Conservation (phyloP, 2,113 vertebrate genomes). For the Clinocottus analis region DNA sequence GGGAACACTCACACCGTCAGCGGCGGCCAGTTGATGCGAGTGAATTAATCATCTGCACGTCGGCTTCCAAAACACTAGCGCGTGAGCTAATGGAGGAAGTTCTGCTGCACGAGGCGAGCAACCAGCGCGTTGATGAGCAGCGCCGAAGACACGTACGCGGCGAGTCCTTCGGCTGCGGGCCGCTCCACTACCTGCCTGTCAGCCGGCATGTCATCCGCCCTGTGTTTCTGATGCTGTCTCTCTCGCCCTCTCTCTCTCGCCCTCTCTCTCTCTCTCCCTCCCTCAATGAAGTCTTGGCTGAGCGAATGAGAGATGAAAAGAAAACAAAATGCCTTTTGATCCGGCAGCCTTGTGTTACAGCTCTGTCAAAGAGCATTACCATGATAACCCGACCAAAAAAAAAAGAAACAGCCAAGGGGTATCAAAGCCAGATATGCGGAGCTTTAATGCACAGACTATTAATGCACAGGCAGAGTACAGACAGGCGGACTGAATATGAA, state of each 20-base stretch:
- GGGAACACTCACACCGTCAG: slow-evolving; percentile 46
- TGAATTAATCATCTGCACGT: slow-evolving; percentile 66
- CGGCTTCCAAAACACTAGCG: slow-evolving; percentile 55
- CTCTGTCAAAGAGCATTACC: slow-evolving; percentile 72
- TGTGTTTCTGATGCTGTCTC: slow-evolving; percentile 53
- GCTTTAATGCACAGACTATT: slow-evolving; percentile 52
- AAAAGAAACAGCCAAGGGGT: slow-evolving; percentile 32
- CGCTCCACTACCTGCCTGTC: slow-evolving; percentile 61
- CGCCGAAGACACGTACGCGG: slow-evolving; percentile 66
- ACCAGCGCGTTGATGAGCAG: slow-evolving; percentile 66
- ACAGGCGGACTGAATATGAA: slow-evolving; percentile 22
- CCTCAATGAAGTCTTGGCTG: slow-evolving; percentile 52
- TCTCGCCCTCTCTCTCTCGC: slow-evolving; percentile 15
- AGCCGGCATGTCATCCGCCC: slow-evolving; percentile 45
- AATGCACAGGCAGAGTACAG: slow-evolving; percentile 42
- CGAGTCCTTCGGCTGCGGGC: slow-evolving; percentile 37
- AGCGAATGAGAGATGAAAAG: slow-evolving; percentile 66
- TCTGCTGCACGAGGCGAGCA: slow-evolving; percentile 45
- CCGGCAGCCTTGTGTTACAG: slow-evolving; percentile 59
- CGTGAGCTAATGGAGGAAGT: slow-evolving; percentile 68
- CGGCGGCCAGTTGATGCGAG: slow-evolving; percentile 48
- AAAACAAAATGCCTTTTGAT: slow-evolving; percentile 75
- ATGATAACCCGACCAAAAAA: slow-evolving; percentile 52
- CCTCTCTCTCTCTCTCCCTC: background rate
- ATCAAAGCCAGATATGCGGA: slow-evolving; percentile 51